These are phyloP conservation scores for Pogoniulus pusillus DNA, from an alignment of 2,797 vertebrate species.

Conservation along the genomic window DNA sequence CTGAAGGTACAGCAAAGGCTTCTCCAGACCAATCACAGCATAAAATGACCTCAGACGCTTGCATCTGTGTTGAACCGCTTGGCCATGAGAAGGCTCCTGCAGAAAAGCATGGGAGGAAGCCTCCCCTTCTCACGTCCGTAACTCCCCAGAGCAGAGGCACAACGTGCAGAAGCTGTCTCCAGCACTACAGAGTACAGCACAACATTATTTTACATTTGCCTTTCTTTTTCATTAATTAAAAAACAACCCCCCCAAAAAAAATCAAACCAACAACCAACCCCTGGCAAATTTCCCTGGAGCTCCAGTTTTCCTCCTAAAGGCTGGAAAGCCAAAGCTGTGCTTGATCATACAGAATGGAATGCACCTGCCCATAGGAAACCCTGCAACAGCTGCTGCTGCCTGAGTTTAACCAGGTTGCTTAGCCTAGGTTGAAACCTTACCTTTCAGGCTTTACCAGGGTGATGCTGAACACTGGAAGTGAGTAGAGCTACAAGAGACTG, in stretches of 20 bases:
- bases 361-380: background rate
- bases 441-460: background rate
- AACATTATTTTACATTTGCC: background rate
- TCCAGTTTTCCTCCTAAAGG: background rate
- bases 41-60: background rate
- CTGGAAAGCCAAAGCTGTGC: conserved; percentile 11
- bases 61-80: background rate
- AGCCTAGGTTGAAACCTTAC: background rate
- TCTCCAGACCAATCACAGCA: background rate
- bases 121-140: background rate
- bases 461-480: background rate
- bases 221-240: background rate
- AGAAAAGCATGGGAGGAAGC: background rate
- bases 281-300: background rate
- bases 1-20: background rate
- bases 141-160: background rate
- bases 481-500: background rate
- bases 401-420: conserved; percentile 8
- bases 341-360: background rate
- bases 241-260: background rate
- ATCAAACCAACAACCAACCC: too few relatives aligned
- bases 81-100: background rate
- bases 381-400: conserved; percentile 41
- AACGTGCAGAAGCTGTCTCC: background rate
- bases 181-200: background rate